A percentile compares a stretch with the other conserved stretches of the same genome.
phyloP scores from a whole-genome alignment of 37 sponge, comb jelly and placozoan genomes.

The Haliclona indistincta region DNA sequence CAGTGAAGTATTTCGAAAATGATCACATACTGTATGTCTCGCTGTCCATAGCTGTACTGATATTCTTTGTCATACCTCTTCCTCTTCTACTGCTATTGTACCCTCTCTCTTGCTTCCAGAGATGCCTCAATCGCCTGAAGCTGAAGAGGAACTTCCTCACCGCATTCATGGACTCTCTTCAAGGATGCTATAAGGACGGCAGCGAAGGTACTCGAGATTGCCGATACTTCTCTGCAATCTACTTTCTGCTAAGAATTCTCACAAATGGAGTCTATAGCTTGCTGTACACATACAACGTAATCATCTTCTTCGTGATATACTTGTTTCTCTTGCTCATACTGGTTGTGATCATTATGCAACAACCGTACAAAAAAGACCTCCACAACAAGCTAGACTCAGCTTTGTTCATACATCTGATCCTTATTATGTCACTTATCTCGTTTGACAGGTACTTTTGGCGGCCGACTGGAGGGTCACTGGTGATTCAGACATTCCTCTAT shows the following conservation, averaged over 20 bases:
- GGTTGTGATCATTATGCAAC: background rate
- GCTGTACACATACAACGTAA: background rate
- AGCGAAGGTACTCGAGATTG: slow-evolving; percentile 5
- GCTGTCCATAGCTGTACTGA: background rate
- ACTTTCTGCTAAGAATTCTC: background rate
- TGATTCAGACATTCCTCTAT: too few relatives aligned
- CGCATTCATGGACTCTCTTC: background rate
- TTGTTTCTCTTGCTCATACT: background rate
- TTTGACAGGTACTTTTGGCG: too few relatives aligned
- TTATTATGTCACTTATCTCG: too few relatives aligned
- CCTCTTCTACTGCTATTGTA: background rate
- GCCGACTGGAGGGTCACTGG: too few relatives aligned
- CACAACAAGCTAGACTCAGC: background rate
- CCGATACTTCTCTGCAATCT: slow-evolving; percentile 1
- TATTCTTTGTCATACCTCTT: background rate
- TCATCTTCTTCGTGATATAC: background rate
- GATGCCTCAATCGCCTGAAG: background rate
- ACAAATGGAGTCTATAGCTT: background rate
- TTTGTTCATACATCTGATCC: background rate
- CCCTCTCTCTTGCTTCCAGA: background rate
- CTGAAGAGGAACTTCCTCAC: background rate
- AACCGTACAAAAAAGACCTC: slow-evolving; percentile 11
- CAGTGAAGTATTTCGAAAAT: background rate
- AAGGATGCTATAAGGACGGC: background rate
- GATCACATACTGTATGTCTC: background rate